phyloP scores from a whole-genome alignment of 2,113 vertebrate species.

The Podiceps cristatus region DNA sequence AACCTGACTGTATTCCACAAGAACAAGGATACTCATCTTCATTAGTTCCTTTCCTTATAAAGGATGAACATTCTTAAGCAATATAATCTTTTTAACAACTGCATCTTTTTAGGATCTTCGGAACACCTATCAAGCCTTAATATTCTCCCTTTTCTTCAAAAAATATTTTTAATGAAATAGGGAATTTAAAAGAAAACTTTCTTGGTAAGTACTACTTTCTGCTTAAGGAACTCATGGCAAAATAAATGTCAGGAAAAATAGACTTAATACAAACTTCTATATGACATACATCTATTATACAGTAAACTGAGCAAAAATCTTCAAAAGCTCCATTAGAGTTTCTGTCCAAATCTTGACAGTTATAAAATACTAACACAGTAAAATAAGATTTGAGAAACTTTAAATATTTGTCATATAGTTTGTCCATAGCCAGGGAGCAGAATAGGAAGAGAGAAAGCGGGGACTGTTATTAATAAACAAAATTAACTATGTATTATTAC shows the following conservation, averaged over 20 bases:
- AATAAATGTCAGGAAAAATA: conserved; percentile 37
- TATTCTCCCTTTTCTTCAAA: neutral
- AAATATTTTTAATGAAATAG: neutral
- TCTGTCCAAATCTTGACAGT: conserved; percentile 45
- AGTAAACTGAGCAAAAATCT: conserved; percentile 50
- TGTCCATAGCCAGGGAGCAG: neutral
- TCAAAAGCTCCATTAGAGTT: conserved; percentile 58
- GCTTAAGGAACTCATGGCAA: conserved; percentile 30
- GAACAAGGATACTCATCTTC: neutral
- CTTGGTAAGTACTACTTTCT: neutral
- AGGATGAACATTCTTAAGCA: neutral
- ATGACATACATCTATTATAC: conserved; percentile 44
- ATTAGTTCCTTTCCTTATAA: neutral
- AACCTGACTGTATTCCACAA: neutral
- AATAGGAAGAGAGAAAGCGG: neutral
- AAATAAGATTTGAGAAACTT: conserved; percentile 9
- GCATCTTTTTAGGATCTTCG: neutral
- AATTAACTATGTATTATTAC: neutral
- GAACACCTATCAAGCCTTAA: neutral
- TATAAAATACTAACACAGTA: conserved; percentile 52
- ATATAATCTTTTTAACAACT: neutral
- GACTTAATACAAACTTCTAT: conserved; percentile 21
- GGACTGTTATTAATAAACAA: neutral
- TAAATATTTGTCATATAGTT: conserved; percentile 11
- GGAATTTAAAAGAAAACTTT: neutral